Evolutionary conservation across 2,113 vertebrate genomes (phyloP), one percentile per base, ranked within the genome.

Genomic region (Neotragus moschatus): DNA sequence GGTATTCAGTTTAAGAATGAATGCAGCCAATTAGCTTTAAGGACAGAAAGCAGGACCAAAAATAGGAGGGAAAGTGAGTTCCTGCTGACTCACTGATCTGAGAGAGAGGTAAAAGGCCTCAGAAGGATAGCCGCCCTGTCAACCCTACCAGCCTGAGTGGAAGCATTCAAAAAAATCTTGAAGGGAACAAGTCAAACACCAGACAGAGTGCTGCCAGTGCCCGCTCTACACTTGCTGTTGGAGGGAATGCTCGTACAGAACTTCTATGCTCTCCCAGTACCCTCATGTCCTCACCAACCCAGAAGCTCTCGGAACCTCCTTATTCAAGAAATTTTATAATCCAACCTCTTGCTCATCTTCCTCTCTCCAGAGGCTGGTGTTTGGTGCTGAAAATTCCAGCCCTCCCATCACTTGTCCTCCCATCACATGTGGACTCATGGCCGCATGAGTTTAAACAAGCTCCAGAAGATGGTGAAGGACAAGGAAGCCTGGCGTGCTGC

Each of bases 221-320:
- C 15, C 16, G 47, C 49, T 36, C 75, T 70, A 25, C 26, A 33
- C 43, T 61, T 84, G 61, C 87, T 75, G 28, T 28, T 84, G 45
- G 9, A 39, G 43, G 30, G 12, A 25, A 3, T 17, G 26, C 1
- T 1, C 9, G 13, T 2, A 21, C n/a, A 15, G 10, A 36, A 15
- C 5, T 55, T 25, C 49, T 60, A 14, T 1, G n/a, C 30, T 33
- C 58, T 61, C 80, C 53, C 11, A 26, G 33, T 39, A 77, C 33
- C 30, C 73, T 88, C 70, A 60, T 6, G n/a, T 73, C 39, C 66
- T 73, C 66, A 73, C 66, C 66, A 25, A 73, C 66, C 36, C 66
- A 73, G 77, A 66, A 56, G 26, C 7, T 39, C 25, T 43, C 5
- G 5, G n/a, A 58, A 53, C 3, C 80, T 49, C 33, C 61, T n/a